Conservation (phyloP, 1,140 invertebrate genomes). For the Adoxophyes honmai region DNA sequence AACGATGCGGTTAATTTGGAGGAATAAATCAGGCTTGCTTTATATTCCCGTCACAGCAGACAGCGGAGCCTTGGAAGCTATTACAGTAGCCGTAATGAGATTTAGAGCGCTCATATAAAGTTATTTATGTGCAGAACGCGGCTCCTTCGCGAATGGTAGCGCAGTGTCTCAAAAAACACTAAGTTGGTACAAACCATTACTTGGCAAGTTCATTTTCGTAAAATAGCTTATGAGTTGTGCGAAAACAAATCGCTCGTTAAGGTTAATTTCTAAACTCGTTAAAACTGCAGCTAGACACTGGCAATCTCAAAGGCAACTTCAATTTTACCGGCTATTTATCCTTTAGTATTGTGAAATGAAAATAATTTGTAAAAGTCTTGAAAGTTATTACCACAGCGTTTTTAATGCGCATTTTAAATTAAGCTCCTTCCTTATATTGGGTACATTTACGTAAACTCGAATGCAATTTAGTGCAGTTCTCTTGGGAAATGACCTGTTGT, state of each 20-base stretch:
- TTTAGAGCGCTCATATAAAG: slow-evolving; percentile 73
- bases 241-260: slow-evolving; percentile 11
- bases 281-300: neutral
- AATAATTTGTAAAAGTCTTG: too few relatives aligned
- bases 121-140: slow-evolving; percentile 69
- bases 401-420: neutral
- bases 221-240: slow-evolving; percentile 9
- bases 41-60: slow-evolving; percentile 71
- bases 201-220: too few relatives aligned
- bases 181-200: slow-evolving; percentile 6
- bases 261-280: slow-evolving; percentile 8
- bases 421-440: slow-evolving; percentile 10
- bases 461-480: slow-evolving; percentile 11
- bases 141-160: slow-evolving; percentile 28
- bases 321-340: neutral
- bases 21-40: slow-evolving; percentile 68
- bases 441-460: slow-evolving; percentile 8
- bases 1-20: slow-evolving; percentile 63
- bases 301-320: neutral
- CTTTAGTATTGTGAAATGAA: too few relatives aligned
- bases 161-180: slow-evolving; percentile 20
- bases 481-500: slow-evolving; percentile 14
- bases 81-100: slow-evolving; percentile 71
- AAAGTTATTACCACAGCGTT: too few relatives aligned
- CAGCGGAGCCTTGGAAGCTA: slow-evolving; percentile 68